Evolutionary conservation across 2,888 invertebrate species (phyloP), one percentile per base, ranked within the genome.

Genomic region (Drosophila multiciliata): DNA sequence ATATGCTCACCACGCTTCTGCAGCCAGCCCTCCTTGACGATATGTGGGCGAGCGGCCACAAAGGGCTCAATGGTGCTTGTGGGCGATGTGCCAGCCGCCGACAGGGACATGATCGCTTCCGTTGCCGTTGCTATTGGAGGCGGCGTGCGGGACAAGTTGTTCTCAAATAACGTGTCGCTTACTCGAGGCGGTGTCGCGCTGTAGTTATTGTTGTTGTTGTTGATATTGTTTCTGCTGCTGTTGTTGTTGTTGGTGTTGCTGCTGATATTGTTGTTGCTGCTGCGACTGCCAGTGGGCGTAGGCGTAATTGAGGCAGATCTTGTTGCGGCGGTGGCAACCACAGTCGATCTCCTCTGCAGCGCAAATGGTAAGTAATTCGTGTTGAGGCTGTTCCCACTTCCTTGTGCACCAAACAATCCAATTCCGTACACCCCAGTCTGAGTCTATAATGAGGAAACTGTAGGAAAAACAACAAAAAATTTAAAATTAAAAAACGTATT

Each of bases 1-100:
- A 99, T 99, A 94, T 99, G 99, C 94, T 99, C 99, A 68, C 99
- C 99, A 92, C 99, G 95, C 94, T 99, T 99, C 94, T 96, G 97
- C 70, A 99, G 95, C 97, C 98, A 99, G 83, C 99, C 99, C 93
- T 99, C 98, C 94, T 98, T 98, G 75, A 98, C 96, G 90, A 99
- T 94, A 38, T 93, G 94, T 90, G 89, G 78, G 29, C 76, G 74
- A 23, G 53, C 68, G 11, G 55, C 48, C 35, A 66, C 67, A 36
- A 73, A 73, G 26, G 70, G 69, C 36, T 70, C 83, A 60, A 75
- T 60, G 36, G 66, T 65, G 52, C 54, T 80, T 33, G 53, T 68
- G 60, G 86, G 68, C 50, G 70, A 78, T 33, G 75, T 75, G 53
- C 81, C 78, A 29, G 83, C 40, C 29, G 59, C 54, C 65, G 86